Percentiles rank a stretch among this genome's conserved stretches.
Evolutionary conservation across 2,797 vertebrate genomes (phyloP).

Genomic region (Cynopterus sphinx): DNA sequence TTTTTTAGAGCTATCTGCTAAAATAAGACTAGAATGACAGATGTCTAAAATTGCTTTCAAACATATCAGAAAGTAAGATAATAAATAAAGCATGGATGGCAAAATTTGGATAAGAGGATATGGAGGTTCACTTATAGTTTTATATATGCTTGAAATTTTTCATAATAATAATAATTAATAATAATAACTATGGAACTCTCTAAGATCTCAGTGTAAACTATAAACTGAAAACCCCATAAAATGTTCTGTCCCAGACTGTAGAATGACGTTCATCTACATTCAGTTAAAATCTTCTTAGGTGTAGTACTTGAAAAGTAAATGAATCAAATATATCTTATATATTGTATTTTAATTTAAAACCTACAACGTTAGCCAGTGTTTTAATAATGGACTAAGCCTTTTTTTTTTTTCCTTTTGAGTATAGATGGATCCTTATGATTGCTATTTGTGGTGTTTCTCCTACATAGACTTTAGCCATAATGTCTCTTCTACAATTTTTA

Average conservation of each 20-base stretch:
- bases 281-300: not conserved
- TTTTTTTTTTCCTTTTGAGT: not conserved
- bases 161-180: not conserved
- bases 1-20: not conserved
- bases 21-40: not conserved
- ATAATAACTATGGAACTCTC: not conserved
- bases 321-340: not conserved
- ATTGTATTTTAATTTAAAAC: slow-evolving; percentile 22
- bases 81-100: not conserved
- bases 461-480: not conserved
- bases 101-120: not conserved
- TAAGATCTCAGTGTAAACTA: not conserved
- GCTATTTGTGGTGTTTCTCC: not conserved
- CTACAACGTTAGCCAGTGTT: not conserved
- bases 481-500: not conserved
- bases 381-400: not conserved
- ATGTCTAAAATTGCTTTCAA: slow-evolving; percentile 14
- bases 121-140: not conserved
- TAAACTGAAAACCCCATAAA: slow-evolving; percentile 6
- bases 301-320: not conserved
- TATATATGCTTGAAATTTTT: not conserved
- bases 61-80: not conserved
- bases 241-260: not conserved
- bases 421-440: not conserved
- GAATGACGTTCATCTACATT: not conserved